Percentiles rank a stretch among this genome's conserved stretches.
Evolutionary conservation across 2,797 vertebrate species (phyloP).

Genomic region (Pipistrellus kuhlii): DNA sequence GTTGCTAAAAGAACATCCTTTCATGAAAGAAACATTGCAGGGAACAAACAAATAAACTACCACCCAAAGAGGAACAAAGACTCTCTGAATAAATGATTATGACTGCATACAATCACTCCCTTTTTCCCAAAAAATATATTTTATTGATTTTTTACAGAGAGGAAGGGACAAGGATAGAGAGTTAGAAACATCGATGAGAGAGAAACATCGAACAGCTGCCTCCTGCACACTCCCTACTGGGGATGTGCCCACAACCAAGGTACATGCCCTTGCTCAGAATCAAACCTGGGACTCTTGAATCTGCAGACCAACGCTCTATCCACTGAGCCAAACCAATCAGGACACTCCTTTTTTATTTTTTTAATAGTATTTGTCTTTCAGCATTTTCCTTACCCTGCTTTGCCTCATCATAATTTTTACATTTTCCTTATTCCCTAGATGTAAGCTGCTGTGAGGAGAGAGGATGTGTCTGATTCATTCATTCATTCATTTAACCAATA

Average conservation of each 20-base stretch:
- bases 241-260: no score
- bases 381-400: not conserved
- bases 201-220: no score
- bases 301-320: no score
- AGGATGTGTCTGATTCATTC: not conserved
- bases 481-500: not conserved
- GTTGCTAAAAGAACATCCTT: not conserved
- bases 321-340: no score
- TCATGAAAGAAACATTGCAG: not conserved
- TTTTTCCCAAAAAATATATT: no score
- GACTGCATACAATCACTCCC: no score
- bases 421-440: not conserved
- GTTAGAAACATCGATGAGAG: no score
- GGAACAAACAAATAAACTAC: not conserved
- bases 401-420: not conserved
- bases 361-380: not conserved
- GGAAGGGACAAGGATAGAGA: no score
- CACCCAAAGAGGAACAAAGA: not conserved
- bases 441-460: not conserved
- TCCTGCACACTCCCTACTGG: no score
- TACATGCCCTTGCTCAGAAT: no score
- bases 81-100: not conserved
- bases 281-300: no score
- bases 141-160: no score
- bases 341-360: not conserved